A percentile compares a stretch with the other conserved stretches of the same genome.
phyloP scores from a whole-genome alignment of 2,797 vertebrate species.

The Hipposideros larvatus region DNA sequence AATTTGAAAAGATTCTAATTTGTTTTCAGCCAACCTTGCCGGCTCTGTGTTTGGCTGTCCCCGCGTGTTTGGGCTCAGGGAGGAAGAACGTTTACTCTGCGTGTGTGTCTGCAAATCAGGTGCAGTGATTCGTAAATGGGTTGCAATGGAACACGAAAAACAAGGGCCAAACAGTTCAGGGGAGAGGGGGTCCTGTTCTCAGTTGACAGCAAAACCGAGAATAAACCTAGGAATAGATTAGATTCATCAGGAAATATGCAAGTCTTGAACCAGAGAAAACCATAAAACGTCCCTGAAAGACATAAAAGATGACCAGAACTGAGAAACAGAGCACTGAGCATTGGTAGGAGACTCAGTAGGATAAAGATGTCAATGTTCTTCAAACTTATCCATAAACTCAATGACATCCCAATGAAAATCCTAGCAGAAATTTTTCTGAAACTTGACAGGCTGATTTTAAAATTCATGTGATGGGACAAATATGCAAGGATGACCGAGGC shows the following conservation, averaged over 20 bases:
- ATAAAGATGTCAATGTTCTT: constrained; percentile 9
- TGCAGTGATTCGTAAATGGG: constrained; percentile 39
- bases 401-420: not conserved
- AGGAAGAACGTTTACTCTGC: constrained; percentile 33
- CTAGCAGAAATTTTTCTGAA: constrained; percentile 20
- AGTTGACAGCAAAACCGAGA: not conserved
- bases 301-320: not conserved
- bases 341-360: not conserved
- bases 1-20: constrained; percentile 69
- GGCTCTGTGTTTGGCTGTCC: not conserved
- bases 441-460: constrained; percentile 43
- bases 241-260: not conserved
- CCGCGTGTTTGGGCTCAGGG: not conserved
- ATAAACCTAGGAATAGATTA: not conserved
- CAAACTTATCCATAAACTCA: not conserved
- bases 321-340: not conserved
- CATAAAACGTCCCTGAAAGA: not conserved
- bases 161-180: not conserved
- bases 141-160: not conserved
- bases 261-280: not conserved
- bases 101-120: constrained; percentile 40
- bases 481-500: constrained; percentile 22
- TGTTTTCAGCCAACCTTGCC: constrained; percentile 57
- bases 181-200: not conserved
- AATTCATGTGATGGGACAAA: constrained; percentile 32